These are phyloP conservation scores for Caenorhabditis japonica DNA, from an alignment of 2,888 invertebrate genomes.

Conservation along the genomic window DNA sequence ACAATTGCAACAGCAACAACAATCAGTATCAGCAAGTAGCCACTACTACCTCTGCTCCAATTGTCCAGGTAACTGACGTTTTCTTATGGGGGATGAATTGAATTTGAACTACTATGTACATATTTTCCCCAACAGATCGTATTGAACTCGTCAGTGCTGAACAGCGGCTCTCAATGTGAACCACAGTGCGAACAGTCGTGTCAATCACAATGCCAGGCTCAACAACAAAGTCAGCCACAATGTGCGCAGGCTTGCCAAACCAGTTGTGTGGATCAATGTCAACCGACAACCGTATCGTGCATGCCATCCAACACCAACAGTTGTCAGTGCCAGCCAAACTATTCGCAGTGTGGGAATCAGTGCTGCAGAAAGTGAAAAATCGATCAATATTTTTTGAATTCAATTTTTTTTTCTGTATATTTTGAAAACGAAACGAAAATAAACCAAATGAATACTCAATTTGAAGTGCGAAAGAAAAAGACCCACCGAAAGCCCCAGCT, in stretches of 20 bases:
- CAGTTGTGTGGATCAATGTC: conserved; percentile 42
- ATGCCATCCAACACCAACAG: conserved; percentile 26
- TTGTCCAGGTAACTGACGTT: conserved; percentile 25
- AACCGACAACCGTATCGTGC: conserved; percentile 37
- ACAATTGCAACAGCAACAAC: conserved; percentile 22
- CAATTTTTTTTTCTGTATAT: conserved; percentile 43
- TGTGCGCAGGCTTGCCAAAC: conserved; percentile 53
- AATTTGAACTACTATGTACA: not conserved
- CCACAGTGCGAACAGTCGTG: conserved; percentile 48
- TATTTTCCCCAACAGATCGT: conserved; percentile 20
- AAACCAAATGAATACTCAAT: conserved; percentile 3
- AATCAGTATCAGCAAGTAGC: conserved; percentile 19
- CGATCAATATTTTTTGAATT: no score
- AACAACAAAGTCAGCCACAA: conserved; percentile 38
- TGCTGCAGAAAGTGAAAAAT: conserved; percentile 39
- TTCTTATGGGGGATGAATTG: no score
- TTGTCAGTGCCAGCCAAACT: conserved; percentile 48
- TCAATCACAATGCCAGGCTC: conserved; percentile 45
- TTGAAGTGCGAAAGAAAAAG: no score
- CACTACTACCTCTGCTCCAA: conserved; percentile 26
- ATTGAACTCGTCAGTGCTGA: conserved; percentile 39
- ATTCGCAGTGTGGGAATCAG: conserved; percentile 49
- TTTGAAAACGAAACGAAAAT: conserved; percentile 22
- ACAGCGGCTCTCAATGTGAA: conserved; percentile 45
- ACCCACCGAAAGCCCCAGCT: no score